These are phyloP conservation scores for Stenoptilia bipunctidactyla DNA, from an alignment of 2,888 invertebrate genomes.

Conservation along the genomic window DNA sequence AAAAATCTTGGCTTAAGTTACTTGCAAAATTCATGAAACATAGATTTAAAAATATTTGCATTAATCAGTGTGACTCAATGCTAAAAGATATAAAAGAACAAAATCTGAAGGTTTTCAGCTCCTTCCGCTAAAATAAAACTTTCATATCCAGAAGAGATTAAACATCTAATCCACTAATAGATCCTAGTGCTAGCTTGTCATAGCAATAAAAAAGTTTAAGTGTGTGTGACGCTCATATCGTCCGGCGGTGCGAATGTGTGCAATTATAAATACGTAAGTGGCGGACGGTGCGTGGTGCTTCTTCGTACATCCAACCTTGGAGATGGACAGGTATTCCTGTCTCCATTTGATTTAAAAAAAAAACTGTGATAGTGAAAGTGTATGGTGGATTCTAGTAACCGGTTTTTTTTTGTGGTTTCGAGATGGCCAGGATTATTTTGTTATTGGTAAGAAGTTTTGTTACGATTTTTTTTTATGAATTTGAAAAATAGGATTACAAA, in stretches of 20 bases:
- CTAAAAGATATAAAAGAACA: too few relatives aligned
- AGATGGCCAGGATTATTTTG: slow-evolving; percentile 41
- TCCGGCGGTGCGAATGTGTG: slow-evolving; percentile 35
- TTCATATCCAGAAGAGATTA: too few relatives aligned
- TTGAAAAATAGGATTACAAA: slow-evolving; percentile 1
- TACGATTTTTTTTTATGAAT: slow-evolving; percentile 2
- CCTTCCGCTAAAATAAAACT: too few relatives aligned
- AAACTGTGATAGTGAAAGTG: slow-evolving; percentile 10
- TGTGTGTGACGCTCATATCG: slow-evolving; percentile 19
- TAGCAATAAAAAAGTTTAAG: too few relatives aligned
- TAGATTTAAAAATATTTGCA: too few relatives aligned
- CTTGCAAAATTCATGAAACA: too few relatives aligned
- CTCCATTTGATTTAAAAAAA: slow-evolving; percentile 18
- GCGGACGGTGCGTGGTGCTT: slow-evolving; percentile 39
- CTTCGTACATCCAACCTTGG: slow-evolving; percentile 54
- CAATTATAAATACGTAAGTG: slow-evolving; percentile 62
- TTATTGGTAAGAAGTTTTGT: slow-evolving; percentile 33
- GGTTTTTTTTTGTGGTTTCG: slow-evolving; percentile 13
- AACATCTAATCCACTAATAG: too few relatives aligned
- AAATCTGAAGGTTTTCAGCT: too few relatives aligned
- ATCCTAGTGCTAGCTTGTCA: too few relatives aligned
- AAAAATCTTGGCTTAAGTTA: too few relatives aligned
- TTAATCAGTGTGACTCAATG: too few relatives aligned
- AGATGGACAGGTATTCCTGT: slow-evolving; percentile 39
- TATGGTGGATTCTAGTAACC: slow-evolving; percentile 14